Evolutionary conservation across 2,888 invertebrate species (phyloP), one percentile per base, ranked within the genome.

Genomic region (Nycteola revayana): DNA sequence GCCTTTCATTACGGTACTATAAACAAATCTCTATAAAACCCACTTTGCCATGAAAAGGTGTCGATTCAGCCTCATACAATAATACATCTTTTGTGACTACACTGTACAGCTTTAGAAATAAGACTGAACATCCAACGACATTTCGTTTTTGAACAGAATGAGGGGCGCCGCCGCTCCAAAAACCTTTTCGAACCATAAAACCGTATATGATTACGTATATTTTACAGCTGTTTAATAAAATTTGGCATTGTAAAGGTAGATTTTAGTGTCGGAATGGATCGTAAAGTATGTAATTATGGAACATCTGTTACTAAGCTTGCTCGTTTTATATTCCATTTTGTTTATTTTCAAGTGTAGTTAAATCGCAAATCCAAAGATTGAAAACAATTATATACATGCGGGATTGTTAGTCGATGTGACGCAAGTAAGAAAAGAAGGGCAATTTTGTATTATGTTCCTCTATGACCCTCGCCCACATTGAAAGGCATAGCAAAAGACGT

Each of bases 151-250:
- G n/a, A n/a, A n/a, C n/a, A n/a, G n/a, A n/a, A n/a, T n/a, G n/a
- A n/a, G n/a, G n/a, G n/a, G n/a, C n/a, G n/a, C n/a, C n/a, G n/a
- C n/a, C n/a, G n/a, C n/a, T 36, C 45, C 46, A 49, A 49, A 63
- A 59, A 49, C 42, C 49, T 41, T 52, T 42, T 41, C 28, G 39
- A 49, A 43, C 49, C 55, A 60, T 64, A 60, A 64, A 64, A 36
- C 39, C 32, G 36, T 55, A 47, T 49, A 46, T 58, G 56, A 62
- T 60, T 60, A 59, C 54, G 3, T 46, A 56, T 55, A 60, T 57
- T 58, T 68, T 62, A 61, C 60, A 59, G 44, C 53, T 57, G 59
- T 65, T 69, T 62, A 60, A 62, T 69, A 66, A 63, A 69, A 68
- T 49, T 50, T 40, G 50, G 58, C 56, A 65, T 54, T 59, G 60